A percentile compares a stretch with the other conserved stretches of the same genome.
phyloP scores from a whole-genome alignment of 2,888 invertebrate species.

The Dyspetes luteomarginatus region DNA sequence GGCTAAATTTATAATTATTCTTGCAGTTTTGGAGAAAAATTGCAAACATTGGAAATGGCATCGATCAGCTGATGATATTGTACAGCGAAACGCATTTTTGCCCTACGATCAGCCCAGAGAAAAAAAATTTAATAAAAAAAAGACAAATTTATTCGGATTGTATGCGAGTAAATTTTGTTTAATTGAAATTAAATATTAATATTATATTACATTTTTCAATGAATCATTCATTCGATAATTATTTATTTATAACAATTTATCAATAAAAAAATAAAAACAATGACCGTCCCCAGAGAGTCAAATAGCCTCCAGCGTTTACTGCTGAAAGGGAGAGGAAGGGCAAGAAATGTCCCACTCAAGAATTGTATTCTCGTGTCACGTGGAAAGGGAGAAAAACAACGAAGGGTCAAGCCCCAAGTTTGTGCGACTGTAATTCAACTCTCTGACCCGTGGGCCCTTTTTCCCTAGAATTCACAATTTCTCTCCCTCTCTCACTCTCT shows the following conservation, averaged over 20 bases:
- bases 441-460: slow-evolving; percentile 40
- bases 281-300: background rate
- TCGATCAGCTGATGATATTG: too few species aligned
- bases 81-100: too few species aligned
- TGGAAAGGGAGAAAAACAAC: slow-evolving; percentile 10
- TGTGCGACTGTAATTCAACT: slow-evolving; percentile 39
- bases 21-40: too few species aligned
- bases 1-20: too few species aligned
- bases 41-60: too few species aligned
- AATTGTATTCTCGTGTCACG: slow-evolving; percentile 33
- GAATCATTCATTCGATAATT: too few species aligned
- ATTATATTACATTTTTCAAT: too few species aligned
- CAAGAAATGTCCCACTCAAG: slow-evolving; percentile 1
- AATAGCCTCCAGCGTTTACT: slow-evolving; percentile 11
- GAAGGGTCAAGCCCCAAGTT: slow-evolving; percentile 29
- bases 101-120: too few species aligned
- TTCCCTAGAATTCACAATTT: slow-evolving; percentile 28
- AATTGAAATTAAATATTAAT: too few species aligned
- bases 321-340: slow-evolving; percentile 1
- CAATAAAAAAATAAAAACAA: background rate
- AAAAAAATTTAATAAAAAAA: too few species aligned
- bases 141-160: too few species aligned
- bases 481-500: slow-evolving; percentile 17
- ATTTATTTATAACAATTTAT: background rate
- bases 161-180: too few species aligned